Evolutionary conservation across 2,888 invertebrate species (phyloP).

Genomic region (Cantharis rustica): DNA sequence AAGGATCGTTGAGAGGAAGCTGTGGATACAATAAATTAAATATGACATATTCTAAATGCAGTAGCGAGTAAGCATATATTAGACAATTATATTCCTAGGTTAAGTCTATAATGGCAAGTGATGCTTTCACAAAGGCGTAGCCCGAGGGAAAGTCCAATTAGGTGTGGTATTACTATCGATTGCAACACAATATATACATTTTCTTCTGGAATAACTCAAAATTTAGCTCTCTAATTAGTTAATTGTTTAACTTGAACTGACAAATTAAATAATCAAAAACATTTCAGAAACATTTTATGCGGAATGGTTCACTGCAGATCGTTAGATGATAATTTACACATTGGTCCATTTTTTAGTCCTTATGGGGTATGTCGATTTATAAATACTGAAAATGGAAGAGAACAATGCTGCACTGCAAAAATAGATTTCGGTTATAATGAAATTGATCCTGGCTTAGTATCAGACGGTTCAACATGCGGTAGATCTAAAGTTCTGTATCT

Average conservation of each 20-base stretch:
- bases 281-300: slow-evolving; percentile 72
- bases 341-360: slow-evolving; percentile 60
- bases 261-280: too few relatives aligned
- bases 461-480: slow-evolving; percentile 92
- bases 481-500: slow-evolving; percentile 68
- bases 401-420: slow-evolving; percentile 88
- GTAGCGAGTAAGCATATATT: slow-evolving; percentile 62
- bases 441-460: slow-evolving; percentile 93
- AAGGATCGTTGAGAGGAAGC: slow-evolving; percentile 85
- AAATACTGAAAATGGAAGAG: slow-evolving; percentile 76
- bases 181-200: too few relatives aligned
- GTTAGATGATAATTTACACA: slow-evolving; percentile 89
- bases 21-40: slow-evolving; percentile 87
- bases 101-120: too few relatives aligned
- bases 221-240: too few relatives aligned
- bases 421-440: slow-evolving; percentile 90
- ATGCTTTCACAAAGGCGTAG: too few relatives aligned
- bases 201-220: too few relatives aligned
- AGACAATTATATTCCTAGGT: too few relatives aligned
- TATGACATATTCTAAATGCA: slow-evolving; percentile 74
- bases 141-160: too few relatives aligned
- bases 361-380: slow-evolving; percentile 64
- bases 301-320: slow-evolving; percentile 96
- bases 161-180: too few relatives aligned
- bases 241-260: too few relatives aligned